Base-by-base conservation (phyloP, 2,888 invertebrate genomes). In the Eupithecia vulgata region DNA sequence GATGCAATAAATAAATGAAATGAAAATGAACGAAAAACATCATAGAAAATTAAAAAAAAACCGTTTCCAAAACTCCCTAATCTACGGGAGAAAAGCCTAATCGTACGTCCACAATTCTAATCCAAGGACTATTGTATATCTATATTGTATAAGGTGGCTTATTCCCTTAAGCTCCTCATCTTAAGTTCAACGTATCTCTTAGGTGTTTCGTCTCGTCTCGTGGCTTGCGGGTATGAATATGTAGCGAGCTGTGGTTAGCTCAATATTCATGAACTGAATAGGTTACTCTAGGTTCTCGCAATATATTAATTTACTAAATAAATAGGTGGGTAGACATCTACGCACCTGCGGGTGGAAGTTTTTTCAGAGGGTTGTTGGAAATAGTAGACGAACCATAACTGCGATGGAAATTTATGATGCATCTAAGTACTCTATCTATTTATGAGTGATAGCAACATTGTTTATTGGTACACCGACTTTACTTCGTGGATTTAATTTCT, bases 261-360 rank as follows among this genome's bases (percentile, higher is more conserved):
- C 83, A 90, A 90, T 90, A 90, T 91, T 88, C 89, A 90, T 90
- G 88, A 90, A 87, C 86, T 87, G 78, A 65, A 37, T 62, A 65
- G 40, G 40, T 65, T 25, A 40, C 40, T 40, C 40, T 42, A 42
- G 40, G 40, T 65, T 40, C 64, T 37, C 65, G 83, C 87, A 89
- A 88, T 88, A 88, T 89, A 89, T 87, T 89, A 88, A 87, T 88
- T 88, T 87, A 86, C 83, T 84, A 85, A 79, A 86, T 82, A 70
- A 72, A 70, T 75, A 72, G 67, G 68, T 71, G 35, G 34, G 35
- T 61, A 61, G 61, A 17, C 64, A 34, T 71, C 52, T 67, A 52
- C n/a, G 35, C 5, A 48, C 21, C 10, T 21, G 48, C 40, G 37
- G 17, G 35, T 71, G 68, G 59, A 59, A 52, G 65, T 52, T 62